phyloP scores from a whole-genome alignment of 37 sponge, comb jelly and placozoan species.

The Agelas oroides region DNA sequence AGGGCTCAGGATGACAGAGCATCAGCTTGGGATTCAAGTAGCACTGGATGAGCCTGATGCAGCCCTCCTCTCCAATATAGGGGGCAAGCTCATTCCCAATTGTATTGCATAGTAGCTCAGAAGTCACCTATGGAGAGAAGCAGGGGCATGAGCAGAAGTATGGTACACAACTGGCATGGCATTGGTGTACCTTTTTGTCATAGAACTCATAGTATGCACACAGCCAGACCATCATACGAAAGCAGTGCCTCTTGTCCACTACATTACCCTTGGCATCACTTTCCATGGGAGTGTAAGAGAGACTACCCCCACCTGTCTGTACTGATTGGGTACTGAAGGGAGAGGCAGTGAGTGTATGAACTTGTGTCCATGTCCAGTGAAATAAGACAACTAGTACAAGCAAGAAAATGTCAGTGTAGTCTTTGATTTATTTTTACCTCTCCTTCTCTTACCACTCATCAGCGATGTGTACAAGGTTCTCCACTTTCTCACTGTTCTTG shows the following conservation, averaged over 20 bases:
- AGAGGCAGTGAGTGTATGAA: too few relatives aligned
- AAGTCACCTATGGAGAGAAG: constrained; percentile 9
- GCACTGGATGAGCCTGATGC: constrained; percentile 59
- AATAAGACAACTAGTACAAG: too few relatives aligned
- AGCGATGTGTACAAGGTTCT: constrained; percentile 1
- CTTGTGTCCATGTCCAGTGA: too few relatives aligned
- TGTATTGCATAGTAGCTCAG: constrained; percentile 31
- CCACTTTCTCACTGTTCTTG: background rate
- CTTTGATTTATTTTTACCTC: too few relatives aligned
- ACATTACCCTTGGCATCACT: background rate
- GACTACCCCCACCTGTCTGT: background rate
- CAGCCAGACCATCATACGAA: constrained; percentile 80
- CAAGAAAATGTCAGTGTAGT: too few relatives aligned
- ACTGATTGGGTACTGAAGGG: background rate
- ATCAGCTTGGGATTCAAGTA: constrained; percentile 61
- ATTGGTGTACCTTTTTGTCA: constrained; percentile 40
- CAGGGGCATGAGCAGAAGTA: background rate
- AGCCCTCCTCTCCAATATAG: constrained; percentile 46
- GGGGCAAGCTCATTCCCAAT: constrained; percentile 32
- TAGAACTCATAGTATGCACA: constrained; percentile 79
- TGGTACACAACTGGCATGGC: background rate
- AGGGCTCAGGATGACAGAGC: constrained; percentile 32
- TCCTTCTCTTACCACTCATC: constrained; percentile 6
- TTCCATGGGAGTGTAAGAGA: background rate
- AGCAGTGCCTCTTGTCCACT: constrained; percentile 1